These are phyloP conservation scores for Deilephila elpenor DNA, from an alignment of 2,888 invertebrate genomes.

Conservation along the genomic window DNA sequence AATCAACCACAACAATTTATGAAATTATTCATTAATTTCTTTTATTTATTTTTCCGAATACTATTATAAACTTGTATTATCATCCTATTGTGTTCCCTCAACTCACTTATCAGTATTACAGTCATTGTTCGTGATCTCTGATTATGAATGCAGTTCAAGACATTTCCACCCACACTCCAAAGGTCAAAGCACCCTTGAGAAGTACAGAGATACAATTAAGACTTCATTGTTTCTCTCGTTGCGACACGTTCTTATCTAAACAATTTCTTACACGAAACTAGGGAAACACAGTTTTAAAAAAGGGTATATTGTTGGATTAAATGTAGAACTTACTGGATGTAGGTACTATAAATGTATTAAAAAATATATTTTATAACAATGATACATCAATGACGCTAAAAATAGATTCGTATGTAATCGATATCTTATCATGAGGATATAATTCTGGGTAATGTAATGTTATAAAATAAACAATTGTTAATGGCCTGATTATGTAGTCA, in stretches of 20 bases:
- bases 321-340: too few species aligned
- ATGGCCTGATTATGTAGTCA: too few species aligned
- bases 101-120: constrained; percentile 42
- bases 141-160: constrained; percentile 50
- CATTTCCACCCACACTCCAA: constrained; percentile 50
- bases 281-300: constrained; percentile 49
- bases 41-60: not conserved
- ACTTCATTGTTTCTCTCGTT: constrained; percentile 76
- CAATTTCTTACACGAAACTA: constrained; percentile 57
- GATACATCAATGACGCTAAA: too few species aligned
- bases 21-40: too few species aligned
- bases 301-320: too few species aligned
- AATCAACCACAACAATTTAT: too few species aligned
- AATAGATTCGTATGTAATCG: too few species aligned
- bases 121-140: constrained; percentile 44
- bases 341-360: too few species aligned
- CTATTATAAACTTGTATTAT: not conserved
- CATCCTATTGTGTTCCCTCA: constrained; percentile 28
- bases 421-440: too few species aligned
- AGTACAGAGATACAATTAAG: constrained; percentile 73
- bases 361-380: too few species aligned
- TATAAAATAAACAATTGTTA: too few species aligned
- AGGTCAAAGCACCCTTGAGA: constrained; percentile 66
- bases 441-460: too few species aligned
- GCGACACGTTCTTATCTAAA: constrained; percentile 75